Evolutionary conservation across 1,140 invertebrate genomes (phyloP), one percentile per base, ranked within the genome.

Genomic region (Adoxophyes honmai): DNA sequence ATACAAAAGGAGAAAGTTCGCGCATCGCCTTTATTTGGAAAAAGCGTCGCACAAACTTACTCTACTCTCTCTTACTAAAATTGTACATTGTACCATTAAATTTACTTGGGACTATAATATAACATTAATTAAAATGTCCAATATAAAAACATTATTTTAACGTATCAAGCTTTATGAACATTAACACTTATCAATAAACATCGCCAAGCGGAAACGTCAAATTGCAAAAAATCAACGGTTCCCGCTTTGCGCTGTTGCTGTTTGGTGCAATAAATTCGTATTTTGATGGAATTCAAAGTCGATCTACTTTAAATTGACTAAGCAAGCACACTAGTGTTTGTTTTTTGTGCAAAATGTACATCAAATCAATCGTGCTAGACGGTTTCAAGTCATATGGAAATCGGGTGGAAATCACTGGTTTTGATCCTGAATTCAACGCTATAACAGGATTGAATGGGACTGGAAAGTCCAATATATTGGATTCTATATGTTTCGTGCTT

Each of bases 401-500:
- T 66, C 90, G 96, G 71, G 97, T 97, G 0, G 96, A 97, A 89
- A 94, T 99, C n/a, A 94, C 93, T 62, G 96, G 94, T 14, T 99
- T 99, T 85, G 98, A 99, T 89, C 92, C 92, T 4, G 92, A 97
- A 84, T 99, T 99, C 80, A 99, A 99, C 78, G 98, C 98, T 7
- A 99, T 99, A 44, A 99, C 98, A 36, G 98, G 98, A 8, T 89
- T 99, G 5, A 99, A 99, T 90, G 98, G 98, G 3, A 98, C 96
- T 62, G 98, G 98, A n/a, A 99, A 99, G 90, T 99, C 98, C 0
- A 99, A 99, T 79, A 98, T 99, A 80, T 90, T 99, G 38, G 98
- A 99, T 90, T 94, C 96, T 8, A 99, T 99, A 87, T 99, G 98
- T 87, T 99, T 99, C 87, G 94, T 99, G 9, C 88, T 99, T 1